Evolutionary conservation across 1,140 invertebrate species (phyloP).

Genomic region (Venturia canescens): DNA sequence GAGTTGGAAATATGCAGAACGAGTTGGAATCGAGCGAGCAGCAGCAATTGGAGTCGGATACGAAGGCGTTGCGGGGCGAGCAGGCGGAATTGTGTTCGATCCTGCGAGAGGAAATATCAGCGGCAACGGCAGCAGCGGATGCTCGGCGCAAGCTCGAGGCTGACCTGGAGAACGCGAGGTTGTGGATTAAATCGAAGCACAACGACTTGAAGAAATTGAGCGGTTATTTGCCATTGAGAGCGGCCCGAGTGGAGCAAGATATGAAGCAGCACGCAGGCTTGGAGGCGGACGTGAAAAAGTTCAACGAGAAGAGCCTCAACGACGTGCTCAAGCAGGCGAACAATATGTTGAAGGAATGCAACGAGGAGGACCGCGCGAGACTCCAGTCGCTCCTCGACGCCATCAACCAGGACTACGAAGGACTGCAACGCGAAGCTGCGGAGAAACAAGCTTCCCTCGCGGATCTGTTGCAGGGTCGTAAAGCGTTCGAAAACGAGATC

Average conservation of each 20-base stretch:
- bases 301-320: conserved; percentile 85
- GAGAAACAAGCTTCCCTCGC: conserved; percentile 85
- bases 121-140: conserved; percentile 81
- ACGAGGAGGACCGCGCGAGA: conserved; percentile 82
- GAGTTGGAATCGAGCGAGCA: conserved; percentile 90
- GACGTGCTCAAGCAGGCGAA: conserved; percentile 87
- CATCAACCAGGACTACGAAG: conserved; percentile 83
- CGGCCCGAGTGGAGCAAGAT: conserved; percentile 86
- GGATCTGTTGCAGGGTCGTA: conserved; percentile 86
- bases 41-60: conserved; percentile 82
- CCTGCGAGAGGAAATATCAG: conserved; percentile 85
- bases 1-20: conserved; percentile 88
- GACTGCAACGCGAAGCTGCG: conserved; percentile 83
- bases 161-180: conserved; percentile 85
- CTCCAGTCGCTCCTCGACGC: conserved; percentile 83
- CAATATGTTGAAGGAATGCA: conserved; percentile 88
- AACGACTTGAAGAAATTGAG: conserved; percentile 86
- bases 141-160: conserved; percentile 86
- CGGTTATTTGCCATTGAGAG: conserved; percentile 85
- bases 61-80: conserved; percentile 82
- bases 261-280: conserved; percentile 85
- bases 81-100: conserved; percentile 84
- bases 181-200: conserved; percentile 87
- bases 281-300: conserved; percentile 86
- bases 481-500: conserved; percentile 88